A percentile compares a stretch with the other conserved stretches of the same genome.
Conservation (phyloP, 2,888 invertebrate genomes). For the Pimpla rufipes region DNA sequence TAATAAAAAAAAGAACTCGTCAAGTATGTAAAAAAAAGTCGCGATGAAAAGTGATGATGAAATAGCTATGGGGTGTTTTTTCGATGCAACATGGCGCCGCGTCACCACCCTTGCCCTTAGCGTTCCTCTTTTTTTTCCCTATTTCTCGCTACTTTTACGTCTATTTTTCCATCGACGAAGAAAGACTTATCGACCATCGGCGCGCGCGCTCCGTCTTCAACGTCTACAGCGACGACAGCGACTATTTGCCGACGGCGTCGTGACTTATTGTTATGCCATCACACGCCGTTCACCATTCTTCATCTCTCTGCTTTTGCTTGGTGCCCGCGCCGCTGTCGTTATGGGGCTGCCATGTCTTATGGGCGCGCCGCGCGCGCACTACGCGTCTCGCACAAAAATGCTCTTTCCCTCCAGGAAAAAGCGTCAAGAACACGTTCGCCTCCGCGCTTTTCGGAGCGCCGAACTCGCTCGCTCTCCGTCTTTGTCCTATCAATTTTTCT, state of each 20-base stretch:
- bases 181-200: slow-evolving; percentile 56
- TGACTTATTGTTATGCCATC: slow-evolving; percentile 70
- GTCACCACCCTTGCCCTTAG: neutral
- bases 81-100: slow-evolving; percentile 26
- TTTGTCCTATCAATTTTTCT: slow-evolving; percentile 58
- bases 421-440: slow-evolving; percentile 65
- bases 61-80: slow-evolving; percentile 20
- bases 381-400: slow-evolving; percentile 59
- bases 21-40: too few species aligned
- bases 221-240: slow-evolving; percentile 62
- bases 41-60: too few species aligned
- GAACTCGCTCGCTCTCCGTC: slow-evolving; percentile 48
- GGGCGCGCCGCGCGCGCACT: slow-evolving; percentile 12
- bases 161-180: slow-evolving; percentile 51
- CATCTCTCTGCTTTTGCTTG: slow-evolving; percentile 54
- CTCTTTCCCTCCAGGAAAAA: slow-evolving; percentile 56
- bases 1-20: too few species aligned
- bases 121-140: neutral
- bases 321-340: slow-evolving; percentile 19
- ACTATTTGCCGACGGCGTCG: slow-evolving; percentile 68
- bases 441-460: slow-evolving; percentile 50
- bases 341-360: slow-evolving; percentile 34
- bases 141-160: slow-evolving; percentile 9
- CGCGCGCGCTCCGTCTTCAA: slow-evolving; percentile 52
- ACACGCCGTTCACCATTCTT: slow-evolving; percentile 68